phyloP scores from a whole-genome alignment of 2,888 invertebrate species.

The Polydrusus pterygomalis region DNA sequence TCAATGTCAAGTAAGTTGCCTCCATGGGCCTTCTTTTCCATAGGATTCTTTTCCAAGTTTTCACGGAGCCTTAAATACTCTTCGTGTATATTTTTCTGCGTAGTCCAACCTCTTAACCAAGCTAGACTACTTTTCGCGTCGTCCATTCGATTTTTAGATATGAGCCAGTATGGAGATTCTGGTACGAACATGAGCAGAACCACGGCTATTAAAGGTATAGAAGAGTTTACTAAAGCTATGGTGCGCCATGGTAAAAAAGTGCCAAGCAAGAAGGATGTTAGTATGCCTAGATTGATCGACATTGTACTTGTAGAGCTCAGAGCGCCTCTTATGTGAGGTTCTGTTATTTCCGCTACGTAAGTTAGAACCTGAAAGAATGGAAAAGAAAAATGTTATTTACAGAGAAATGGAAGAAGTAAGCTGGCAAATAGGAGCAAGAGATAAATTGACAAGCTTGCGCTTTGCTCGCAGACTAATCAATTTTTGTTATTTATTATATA shows the following conservation, averaged over 20 bases:
- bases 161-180: slow-evolving; percentile 88
- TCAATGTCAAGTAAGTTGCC: background rate
- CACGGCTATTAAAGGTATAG: slow-evolving; percentile 79
- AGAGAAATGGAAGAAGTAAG: background rate
- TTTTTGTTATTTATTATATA: too few relatives aligned
- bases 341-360: slow-evolving; percentile 88
- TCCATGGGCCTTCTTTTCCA: slow-evolving; percentile 26
- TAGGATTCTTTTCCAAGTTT: slow-evolving; percentile 57
- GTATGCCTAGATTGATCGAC: slow-evolving; percentile 83
- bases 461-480: too few relatives aligned
- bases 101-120: slow-evolving; percentile 87
- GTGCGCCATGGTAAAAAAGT: slow-evolving; percentile 82
- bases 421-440: too few relatives aligned
- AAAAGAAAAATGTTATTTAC: slow-evolving; percentile 3
- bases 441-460: too few relatives aligned
- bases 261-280: slow-evolving; percentile 84
- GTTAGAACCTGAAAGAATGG: slow-evolving; percentile 78
- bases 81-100: slow-evolving; percentile 75
- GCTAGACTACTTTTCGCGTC: slow-evolving; percentile 82
- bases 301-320: slow-evolving; percentile 84
- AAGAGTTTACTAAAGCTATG: slow-evolving; percentile 79
- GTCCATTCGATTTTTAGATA: slow-evolving; percentile 77
- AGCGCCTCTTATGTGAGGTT: slow-evolving; percentile 84
- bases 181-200: slow-evolving; percentile 81
- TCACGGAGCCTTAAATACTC: slow-evolving; percentile 74